Base-by-base conservation (phyloP, 2,797 vertebrate genomes). In the Mastacembelus armatus region DNA sequence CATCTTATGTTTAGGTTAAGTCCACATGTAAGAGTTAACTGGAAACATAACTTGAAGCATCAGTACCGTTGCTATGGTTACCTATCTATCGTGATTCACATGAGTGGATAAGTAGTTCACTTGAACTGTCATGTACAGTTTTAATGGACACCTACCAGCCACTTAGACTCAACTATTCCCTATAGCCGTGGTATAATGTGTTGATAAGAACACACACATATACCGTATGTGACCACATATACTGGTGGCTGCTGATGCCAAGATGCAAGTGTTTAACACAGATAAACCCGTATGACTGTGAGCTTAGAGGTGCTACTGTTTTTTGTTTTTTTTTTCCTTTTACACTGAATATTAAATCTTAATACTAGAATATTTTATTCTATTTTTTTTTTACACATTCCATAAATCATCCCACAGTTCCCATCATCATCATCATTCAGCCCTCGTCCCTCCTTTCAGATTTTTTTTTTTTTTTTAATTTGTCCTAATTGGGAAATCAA, bases 371-470 rank as follows among this genome's bases (percentile, higher is more conserved):
- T 19, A 36, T 19, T 18, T 74, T 35, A 19, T 11, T 24, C n/a
- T 38, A 7, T 16, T 4, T n/a, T 42, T 38, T 35, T 29, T 26
- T 59, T 66, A n/a, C 42, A 26, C 4, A 9, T 39, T 56, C 27
- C 27, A 56, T 52, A 66, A 43, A 48, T 58, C 63, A 71, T 68
- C 45, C 63, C 43, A 29, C 18, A 10, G 32, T 52, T 47, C n/a
- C 48, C 27, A 57, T 68, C 59, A 56, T 71, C 64, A 68, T 77
- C 48, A 59, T 76, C 61, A 81, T 71, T 60, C n/a, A n/a, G n/a
- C n/a, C n/a, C n/a, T n/a, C n/a, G n/a, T n/a, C n/a, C n/a, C n/a
- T n/a, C n/a, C n/a, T n/a, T n/a, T n/a, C n/a, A n/a, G n/a, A 40
- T 38, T 52, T 29, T 62, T 38, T 19, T 21, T 84, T 22, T 14